phyloP scores from a whole-genome alignment of 2,888 invertebrate species.

The Agrilus biguttatus region DNA sequence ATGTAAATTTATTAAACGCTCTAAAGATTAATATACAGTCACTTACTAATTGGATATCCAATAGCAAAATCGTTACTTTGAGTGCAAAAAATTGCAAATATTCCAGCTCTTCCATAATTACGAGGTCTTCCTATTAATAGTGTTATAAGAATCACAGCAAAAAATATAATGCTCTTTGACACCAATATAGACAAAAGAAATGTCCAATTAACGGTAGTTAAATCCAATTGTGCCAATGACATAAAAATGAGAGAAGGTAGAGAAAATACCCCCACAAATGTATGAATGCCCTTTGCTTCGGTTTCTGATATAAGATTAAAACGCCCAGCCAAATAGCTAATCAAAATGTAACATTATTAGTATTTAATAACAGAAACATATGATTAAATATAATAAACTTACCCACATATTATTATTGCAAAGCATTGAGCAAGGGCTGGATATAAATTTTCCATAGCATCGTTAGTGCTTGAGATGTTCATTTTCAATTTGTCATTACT shows the following conservation, averaged over 20 bases:
- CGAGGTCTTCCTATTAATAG: constrained; percentile 66
- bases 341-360: constrained; percentile 1
- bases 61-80: constrained; percentile 97
- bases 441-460: constrained; percentile 65
- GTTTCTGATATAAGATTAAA: constrained; percentile 66
- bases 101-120: constrained; percentile 72
- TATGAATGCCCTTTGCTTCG: constrained; percentile 80
- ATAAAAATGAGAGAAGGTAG: constrained; percentile 84
- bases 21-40: neutral
- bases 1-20: neutral
- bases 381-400: constrained; percentile 26
- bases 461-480: constrained; percentile 1
- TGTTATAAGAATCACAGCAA: constrained; percentile 61
- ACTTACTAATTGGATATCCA: constrained; percentile 85
- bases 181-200: constrained; percentile 76
- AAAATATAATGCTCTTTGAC: constrained; percentile 75
- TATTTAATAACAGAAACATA: neutral
- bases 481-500: too few relatives aligned
- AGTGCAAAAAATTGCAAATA: constrained; percentile 89
- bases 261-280: constrained; percentile 88
- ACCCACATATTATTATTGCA: constrained; percentile 81
- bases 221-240: constrained; percentile 72
- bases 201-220: constrained; percentile 76
- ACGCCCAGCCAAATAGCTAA: constrained; percentile 72
- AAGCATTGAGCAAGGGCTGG: constrained; percentile 87